Evolutionary conservation across 1,140 invertebrate species (phyloP).

Genomic region (Leptinotarsa undecemlineata): DNA sequence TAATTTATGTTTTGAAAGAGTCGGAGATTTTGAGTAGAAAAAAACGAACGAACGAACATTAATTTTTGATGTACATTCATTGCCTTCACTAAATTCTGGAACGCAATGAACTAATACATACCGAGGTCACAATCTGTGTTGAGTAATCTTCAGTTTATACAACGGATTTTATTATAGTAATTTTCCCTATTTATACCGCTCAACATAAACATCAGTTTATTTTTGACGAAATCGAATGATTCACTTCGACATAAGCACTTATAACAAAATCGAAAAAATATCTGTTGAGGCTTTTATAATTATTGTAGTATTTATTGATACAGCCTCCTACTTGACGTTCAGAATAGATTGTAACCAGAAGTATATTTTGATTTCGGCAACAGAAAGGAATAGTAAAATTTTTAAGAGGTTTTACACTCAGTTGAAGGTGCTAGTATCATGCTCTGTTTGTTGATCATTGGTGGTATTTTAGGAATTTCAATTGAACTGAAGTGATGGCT

Average conservation of each 20-base stretch:
- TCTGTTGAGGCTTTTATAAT: background rate
- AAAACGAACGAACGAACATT: background rate
- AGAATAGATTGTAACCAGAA: background rate
- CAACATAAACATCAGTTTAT: conserved; percentile 6
- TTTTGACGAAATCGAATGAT: background rate
- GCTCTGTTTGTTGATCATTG: background rate
- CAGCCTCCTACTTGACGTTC: background rate
- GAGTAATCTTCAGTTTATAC: conserved; percentile 8
- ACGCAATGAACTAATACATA: background rate
- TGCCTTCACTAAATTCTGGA: background rate
- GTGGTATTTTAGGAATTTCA: background rate
- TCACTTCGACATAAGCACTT: background rate
- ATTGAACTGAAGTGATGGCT: background rate
- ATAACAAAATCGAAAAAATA: background rate
- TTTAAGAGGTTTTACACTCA: background rate
- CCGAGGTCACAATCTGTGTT: background rate
- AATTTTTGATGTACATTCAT: background rate
- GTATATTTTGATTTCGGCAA: background rate
- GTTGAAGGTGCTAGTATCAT: background rate
- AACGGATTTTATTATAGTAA: conserved; percentile 1
- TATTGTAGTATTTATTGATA: conserved; percentile 4
- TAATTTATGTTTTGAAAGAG: no score
- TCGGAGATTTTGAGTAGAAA: no score
- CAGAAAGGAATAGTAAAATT: background rate
- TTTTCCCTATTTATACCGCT: conserved; percentile 4